phyloP scores from a whole-genome alignment of 2,113 vertebrate species.

The Sorex fumeus region DNA sequence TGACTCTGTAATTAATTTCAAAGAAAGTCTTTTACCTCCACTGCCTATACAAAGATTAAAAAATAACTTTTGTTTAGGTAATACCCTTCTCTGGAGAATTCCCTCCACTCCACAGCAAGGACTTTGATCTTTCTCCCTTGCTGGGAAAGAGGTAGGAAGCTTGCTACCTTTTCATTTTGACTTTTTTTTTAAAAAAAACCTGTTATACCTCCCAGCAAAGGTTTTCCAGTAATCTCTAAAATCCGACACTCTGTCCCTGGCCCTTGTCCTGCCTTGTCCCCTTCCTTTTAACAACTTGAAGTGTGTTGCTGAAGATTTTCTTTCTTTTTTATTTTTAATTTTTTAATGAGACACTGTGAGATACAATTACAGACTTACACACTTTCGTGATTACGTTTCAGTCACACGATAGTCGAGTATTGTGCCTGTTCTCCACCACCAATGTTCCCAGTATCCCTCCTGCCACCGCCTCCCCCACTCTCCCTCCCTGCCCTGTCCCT shows the following conservation, averaged over 20 bases:
- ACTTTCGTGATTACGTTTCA: too few relatives aligned
- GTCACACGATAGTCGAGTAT: too few relatives aligned
- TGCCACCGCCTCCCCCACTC: too few relatives aligned
- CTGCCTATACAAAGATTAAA: constrained; percentile 69
- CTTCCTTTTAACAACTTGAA: too few relatives aligned
- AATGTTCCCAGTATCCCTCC: too few relatives aligned
- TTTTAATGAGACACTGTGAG: too few relatives aligned
- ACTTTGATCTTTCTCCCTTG: neutral
- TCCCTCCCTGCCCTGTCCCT: too few relatives aligned
- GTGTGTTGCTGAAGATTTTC: neutral
- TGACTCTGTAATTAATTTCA: constrained; percentile 82
- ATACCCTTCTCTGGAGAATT: constrained; percentile 52
- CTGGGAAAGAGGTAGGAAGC: constrained; percentile 33
- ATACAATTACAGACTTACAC: too few relatives aligned
- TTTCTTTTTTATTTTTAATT: too few relatives aligned
- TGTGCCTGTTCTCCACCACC: too few relatives aligned
- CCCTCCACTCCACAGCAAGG: neutral
- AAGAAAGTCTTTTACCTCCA: constrained; percentile 64
- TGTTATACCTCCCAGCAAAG: neutral
- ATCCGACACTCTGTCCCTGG: neutral
- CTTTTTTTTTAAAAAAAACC: neutral
- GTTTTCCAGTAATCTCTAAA: neutral
- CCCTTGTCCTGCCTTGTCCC: neutral
- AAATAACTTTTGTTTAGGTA: constrained; percentile 76
- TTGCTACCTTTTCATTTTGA: constrained; percentile 14